Evolutionary conservation across 1,140 invertebrate species (phyloP).

Genomic region (Luehdorfia chinensis): DNA sequence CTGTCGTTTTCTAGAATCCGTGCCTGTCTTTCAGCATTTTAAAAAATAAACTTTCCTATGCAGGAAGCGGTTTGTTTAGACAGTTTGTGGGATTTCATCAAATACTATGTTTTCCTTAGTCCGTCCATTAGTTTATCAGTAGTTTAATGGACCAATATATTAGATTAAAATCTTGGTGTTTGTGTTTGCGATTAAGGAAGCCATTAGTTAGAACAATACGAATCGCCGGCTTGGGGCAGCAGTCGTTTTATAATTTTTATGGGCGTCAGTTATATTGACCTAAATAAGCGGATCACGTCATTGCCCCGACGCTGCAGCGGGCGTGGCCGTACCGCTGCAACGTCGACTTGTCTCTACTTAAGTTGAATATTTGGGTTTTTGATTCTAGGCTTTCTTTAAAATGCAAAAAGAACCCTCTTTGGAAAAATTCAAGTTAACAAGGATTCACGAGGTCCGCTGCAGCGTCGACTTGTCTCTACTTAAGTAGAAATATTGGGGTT

Average conservation of each 20-base stretch:
- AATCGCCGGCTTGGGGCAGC: not conserved
- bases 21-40: too few species aligned
- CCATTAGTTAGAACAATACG: conserved; percentile 16
- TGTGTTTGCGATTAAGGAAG: conserved; percentile 16
- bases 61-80: too few species aligned
- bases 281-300: conserved; percentile 65
- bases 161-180: conserved; percentile 14
- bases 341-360: not conserved
- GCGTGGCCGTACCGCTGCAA: conserved; percentile 40
- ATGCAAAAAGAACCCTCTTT: too few species aligned
- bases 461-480: not conserved
- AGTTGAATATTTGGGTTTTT: too few species aligned
- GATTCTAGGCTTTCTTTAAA: too few species aligned
- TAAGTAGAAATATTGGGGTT: too few species aligned
- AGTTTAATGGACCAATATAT: conserved; percentile 3
- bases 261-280: conserved; percentile 61
- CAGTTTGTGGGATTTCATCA: too few species aligned
- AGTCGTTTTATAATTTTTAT: conserved; percentile 54
- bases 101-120: too few species aligned
- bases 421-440: too few species aligned
- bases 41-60: too few species aligned
- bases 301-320: conserved; percentile 45
- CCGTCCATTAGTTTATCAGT: not conserved
- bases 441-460: too few species aligned
- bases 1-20: too few species aligned